These are phyloP conservation scores for Diprion similis DNA, from an alignment of 1,140 invertebrate genomes.

Conservation along the genomic window DNA sequence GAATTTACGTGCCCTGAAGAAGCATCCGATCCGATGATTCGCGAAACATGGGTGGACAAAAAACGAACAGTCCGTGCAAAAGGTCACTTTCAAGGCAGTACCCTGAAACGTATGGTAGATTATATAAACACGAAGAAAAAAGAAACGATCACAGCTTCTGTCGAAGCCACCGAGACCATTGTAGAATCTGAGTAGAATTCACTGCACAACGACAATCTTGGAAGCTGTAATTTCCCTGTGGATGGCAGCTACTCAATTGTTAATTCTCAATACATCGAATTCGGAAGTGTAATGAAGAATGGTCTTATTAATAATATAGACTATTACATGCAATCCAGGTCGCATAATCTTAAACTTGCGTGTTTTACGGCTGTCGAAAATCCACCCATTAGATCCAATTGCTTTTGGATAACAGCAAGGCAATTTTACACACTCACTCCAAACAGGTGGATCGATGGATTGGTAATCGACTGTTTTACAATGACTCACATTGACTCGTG, in stretches of 20 bases:
- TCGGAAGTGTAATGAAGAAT: background rate
- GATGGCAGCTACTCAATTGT: background rate
- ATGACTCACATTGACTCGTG: constrained; percentile 19
- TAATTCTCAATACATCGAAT: background rate
- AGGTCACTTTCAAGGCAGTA: background rate
- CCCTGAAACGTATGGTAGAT: background rate
- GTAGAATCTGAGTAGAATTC: background rate
- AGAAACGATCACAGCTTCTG: background rate
- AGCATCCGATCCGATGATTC: background rate
- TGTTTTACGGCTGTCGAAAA: background rate
- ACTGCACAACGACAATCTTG: background rate
- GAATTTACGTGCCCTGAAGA: background rate
- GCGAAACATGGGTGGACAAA: background rate
- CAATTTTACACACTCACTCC: constrained; percentile 18
- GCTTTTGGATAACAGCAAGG: background rate
- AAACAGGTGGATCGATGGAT: constrained; percentile 26
- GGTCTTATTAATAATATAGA: background rate
- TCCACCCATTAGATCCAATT: background rate
- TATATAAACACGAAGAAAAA: background rate
- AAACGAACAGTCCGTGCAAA: background rate
- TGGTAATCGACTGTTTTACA: constrained; percentile 22
- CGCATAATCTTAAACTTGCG: background rate
- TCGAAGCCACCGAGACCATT: background rate
- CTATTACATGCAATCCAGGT: background rate
- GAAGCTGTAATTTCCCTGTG: no score